Base-by-base conservation (phyloP, 2,797 vertebrate genomes). In the Thripadectes ignobilis region DNA sequence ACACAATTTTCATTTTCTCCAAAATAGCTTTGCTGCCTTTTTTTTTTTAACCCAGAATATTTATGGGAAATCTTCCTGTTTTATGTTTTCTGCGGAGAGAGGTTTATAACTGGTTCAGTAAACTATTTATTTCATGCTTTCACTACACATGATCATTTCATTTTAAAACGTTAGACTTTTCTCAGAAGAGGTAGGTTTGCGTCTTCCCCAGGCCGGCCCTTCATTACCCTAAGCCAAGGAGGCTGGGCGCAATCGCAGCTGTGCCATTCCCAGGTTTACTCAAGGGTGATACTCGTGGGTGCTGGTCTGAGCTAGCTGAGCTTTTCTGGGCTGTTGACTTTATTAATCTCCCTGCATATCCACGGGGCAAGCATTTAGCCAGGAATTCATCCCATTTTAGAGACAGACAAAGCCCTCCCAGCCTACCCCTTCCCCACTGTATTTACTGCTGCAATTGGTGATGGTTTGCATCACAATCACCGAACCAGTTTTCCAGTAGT, bases 291-390 rank as follows among this genome's bases (percentile, higher is more conserved):
- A n/a, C 20, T 85, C 38, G 17, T 67, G 32, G 49, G 17, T 55
- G 23, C 52, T 62, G 65, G 15, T 76, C n/a, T 41, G 79, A 85
- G 49, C 45, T 54, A 80, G 66, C 73, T 11, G 76, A 78, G 73
- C 54, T 81, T 86, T 84, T 46, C 78, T 91, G 77, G 80, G 69
- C 39, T 85, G 85, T 43, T 92, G 86, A 66, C 74, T 88, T 66
- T 61, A 73, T 83, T 83, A 34, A 62, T 67, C 57, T 77, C 46
- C 54, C 34, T 39, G 66, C 30, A 58, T 88, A 80, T 78, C 86
- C 89, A 78, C 65, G 11, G 45, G 86, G 57, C 83, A 85, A 74
- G 34, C 18, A 52, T 91, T 93, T 89, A 88, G 59, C 58, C 69
- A 89, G 91, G 66, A 89, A 72, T 88, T 45, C 29, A 27, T 82